Conservation (phyloP, 2,888 invertebrate species). For the Cryptocheilus praepositus region DNA sequence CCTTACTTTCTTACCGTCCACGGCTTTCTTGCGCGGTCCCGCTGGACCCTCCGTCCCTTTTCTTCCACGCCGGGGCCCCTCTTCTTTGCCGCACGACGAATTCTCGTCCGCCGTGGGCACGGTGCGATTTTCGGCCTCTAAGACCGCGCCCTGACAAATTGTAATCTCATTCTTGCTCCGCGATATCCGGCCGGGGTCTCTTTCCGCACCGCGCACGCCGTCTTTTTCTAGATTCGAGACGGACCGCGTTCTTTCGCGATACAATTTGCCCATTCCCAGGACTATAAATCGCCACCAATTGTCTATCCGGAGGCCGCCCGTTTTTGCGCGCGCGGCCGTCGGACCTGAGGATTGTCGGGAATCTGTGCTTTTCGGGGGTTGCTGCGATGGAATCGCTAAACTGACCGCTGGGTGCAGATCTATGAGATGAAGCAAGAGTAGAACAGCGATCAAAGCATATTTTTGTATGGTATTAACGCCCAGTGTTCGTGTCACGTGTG, state of each 20-base stretch:
- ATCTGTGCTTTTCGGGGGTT: no score
- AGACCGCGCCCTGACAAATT: constrained; percentile 64
- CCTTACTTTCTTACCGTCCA: constrained; percentile 43
- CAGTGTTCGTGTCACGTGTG: no score
- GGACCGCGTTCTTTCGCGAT: background rate
- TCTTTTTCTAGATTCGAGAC: background rate
- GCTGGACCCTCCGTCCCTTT: background rate
- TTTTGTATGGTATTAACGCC: no score
- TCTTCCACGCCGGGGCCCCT: background rate
- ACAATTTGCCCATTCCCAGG: background rate
- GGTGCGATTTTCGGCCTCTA: constrained; percentile 39
- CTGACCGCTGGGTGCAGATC: no score
- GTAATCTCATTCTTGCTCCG: constrained; percentile 68
- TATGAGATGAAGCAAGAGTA: no score
- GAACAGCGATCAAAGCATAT: no score
- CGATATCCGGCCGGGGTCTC: constrained; percentile 27
- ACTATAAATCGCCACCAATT: no score
- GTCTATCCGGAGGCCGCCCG: background rate
- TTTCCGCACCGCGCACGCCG: background rate
- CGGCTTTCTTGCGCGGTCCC: constrained; percentile 3
- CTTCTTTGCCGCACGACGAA: constrained; percentile 2
- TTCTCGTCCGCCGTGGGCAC: constrained; percentile 2
- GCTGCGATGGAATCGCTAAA: no score
- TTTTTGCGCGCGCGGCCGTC: background rate
- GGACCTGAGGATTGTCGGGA: background rate